phyloP scores from a whole-genome alignment of 1,140 invertebrate genomes.

The Bombus sylvicola region DNA sequence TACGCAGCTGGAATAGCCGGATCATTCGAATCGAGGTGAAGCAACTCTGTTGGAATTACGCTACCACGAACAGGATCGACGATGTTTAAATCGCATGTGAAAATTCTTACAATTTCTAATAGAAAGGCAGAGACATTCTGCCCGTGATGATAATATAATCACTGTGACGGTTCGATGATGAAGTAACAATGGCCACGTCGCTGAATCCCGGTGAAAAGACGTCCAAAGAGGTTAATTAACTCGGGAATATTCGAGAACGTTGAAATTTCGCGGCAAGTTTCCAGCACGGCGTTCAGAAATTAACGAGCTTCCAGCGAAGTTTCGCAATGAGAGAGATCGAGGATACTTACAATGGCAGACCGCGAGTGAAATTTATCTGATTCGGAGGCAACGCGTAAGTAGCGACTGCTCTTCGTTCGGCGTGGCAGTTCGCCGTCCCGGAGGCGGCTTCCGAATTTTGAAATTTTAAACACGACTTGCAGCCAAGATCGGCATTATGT shows the following conservation, averaged over 20 bases:
- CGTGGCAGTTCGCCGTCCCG: not conserved
- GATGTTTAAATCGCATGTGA: too few species aligned
- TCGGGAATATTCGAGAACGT: slow-evolving; percentile 22
- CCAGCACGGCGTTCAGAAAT: slow-evolving; percentile 1
- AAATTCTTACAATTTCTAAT: too few species aligned
- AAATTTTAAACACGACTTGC: slow-evolving; percentile 19
- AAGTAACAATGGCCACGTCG: not conserved
- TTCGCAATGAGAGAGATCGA: not conserved
- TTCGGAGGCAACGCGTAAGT: not conserved
- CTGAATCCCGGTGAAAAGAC: not conserved
- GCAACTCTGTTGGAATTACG: too few species aligned
- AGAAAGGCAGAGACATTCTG: too few species aligned
- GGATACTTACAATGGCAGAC: slow-evolving; percentile 3
- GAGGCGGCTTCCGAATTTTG: not conserved
- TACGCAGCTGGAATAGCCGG: too few species aligned
- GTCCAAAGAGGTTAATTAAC: slow-evolving; percentile 23
- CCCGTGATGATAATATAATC: too few species aligned
- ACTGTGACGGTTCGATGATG: too few species aligned
- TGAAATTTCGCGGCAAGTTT: slow-evolving; percentile 24
- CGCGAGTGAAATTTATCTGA: slow-evolving; percentile 13
- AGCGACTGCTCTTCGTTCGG: not conserved
- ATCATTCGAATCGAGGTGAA: too few species aligned
- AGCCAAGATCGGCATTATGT: not conserved
- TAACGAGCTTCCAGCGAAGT: not conserved
- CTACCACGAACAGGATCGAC: too few species aligned